These are phyloP conservation scores for Mesocricetus auratus DNA, from an alignment of 2,113 vertebrate genomes.

Conservation along the genomic window DNA sequence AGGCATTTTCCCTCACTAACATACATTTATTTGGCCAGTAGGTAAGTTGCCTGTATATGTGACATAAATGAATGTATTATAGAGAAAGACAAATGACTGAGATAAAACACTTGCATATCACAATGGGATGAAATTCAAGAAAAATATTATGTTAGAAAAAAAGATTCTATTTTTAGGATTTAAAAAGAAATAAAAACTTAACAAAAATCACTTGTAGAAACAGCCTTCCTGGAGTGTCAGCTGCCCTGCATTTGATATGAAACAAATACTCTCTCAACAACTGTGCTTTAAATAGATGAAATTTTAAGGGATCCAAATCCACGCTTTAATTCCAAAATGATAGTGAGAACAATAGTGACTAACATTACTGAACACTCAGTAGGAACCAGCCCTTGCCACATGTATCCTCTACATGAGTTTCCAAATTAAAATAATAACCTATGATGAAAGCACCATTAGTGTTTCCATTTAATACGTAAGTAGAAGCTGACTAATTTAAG, in stretches of 20 bases:
- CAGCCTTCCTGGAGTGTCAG: neutral
- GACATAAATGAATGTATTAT: neutral
- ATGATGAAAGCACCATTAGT: neutral
- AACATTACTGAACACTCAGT: neutral
- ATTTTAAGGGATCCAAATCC: neutral
- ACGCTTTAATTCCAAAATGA: neutral
- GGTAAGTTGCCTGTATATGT: neutral
- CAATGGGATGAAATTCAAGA: neutral
- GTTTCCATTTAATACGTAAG: neutral
- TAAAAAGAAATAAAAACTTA: neutral
- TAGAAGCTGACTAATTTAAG: constrained; percentile 18
- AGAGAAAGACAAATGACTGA: constrained; percentile 11
- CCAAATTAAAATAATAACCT: neutral
- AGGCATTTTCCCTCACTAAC: constrained; percentile 36
- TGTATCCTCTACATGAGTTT: neutral
- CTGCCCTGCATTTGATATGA: neutral
- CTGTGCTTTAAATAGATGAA: neutral
- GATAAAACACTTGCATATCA: neutral
- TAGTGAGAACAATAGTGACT: neutral
- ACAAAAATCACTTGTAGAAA: neutral
- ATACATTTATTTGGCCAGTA: neutral
- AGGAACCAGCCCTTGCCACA: neutral
- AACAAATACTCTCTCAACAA: constrained; percentile 1
- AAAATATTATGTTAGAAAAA: neutral
- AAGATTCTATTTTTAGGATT: neutral